phyloP scores from a whole-genome alignment of 2,113 vertebrate species.

The Nesogale talazaci region DNA sequence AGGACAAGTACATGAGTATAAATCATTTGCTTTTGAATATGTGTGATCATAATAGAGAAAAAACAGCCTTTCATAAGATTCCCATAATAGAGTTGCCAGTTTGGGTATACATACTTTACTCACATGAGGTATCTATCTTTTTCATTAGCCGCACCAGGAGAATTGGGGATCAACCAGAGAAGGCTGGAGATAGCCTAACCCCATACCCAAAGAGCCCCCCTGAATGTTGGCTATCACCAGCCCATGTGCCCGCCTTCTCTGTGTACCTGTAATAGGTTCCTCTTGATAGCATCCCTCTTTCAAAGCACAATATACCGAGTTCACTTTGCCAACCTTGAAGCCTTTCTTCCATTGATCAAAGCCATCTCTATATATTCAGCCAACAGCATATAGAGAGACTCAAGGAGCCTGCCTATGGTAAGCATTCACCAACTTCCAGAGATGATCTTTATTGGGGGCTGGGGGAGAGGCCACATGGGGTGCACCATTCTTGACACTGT shows the following conservation, averaged over 20 bases:
- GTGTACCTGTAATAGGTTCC: background rate
- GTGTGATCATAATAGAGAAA: background rate
- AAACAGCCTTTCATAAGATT: conserved; percentile 8
- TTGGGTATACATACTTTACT: conserved; percentile 17
- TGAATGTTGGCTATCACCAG: background rate
- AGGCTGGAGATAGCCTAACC: background rate
- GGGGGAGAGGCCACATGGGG: background rate
- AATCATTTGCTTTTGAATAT: conserved; percentile 29
- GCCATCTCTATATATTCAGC: background rate
- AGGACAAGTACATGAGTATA: background rate
- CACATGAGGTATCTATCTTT: background rate
- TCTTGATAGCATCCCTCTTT: background rate
- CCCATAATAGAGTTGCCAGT: background rate
- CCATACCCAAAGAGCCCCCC: background rate
- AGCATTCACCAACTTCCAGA: background rate
- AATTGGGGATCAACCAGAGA: background rate
- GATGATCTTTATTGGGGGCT: background rate
- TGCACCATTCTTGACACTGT: background rate
- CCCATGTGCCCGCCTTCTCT: background rate
- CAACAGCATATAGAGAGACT: background rate
- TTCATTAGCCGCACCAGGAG: background rate
- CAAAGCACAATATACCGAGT: conserved; percentile 34
- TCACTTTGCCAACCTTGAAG: conserved; percentile 11
- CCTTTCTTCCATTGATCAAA: conserved; percentile 35
- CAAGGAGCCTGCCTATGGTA: background rate